Base-by-base conservation (phyloP, 92 coral and sea anemone species). In the Diadumene lineata region DNA sequence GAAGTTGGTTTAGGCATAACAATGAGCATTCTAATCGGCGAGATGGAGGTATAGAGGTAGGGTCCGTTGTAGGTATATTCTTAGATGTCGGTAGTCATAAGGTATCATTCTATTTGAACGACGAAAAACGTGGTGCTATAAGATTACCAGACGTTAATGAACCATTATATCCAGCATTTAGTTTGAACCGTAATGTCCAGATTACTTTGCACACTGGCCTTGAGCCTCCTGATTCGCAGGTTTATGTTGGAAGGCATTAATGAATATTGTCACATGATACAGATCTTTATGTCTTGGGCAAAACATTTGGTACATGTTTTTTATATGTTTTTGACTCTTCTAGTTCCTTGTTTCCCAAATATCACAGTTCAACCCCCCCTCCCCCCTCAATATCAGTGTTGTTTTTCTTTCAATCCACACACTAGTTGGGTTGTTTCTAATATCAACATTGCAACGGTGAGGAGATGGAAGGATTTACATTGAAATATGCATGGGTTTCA, bases 1-100 rank as follows among this genome's bases (percentile, higher is more conserved):
- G 98, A 23, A 94, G 98, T 58, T 94, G 98, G 98, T 94, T 94
- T 56, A 88, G 98, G 1, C 98, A 94, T 46, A 88, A 94, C 76
- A 92, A 92, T 68, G 98, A 92, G 70, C 98, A 94, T 68, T 94
- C 97, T 30, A 87, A 94, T 71, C 98, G 98, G 27, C 94, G 97
- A 13, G 90, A 85, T 56, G 98, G 98, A 19, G 98, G 98, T 1
- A 91, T 94, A 0, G 97, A 94, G 57, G 91, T 92, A 0, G 98
- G 98, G 8, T 70, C 97, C 11, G 96, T 91, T 23, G 88, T 94
- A 15, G 98, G 98, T 26, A 89, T 94, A 69, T 68, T 88, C 34
- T 76, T 94, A 46, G 97, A 94, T 67, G 81, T 88, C 21, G 57
- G 80, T 13, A 81, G 51, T 50, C 89, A 82, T 22, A 88, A 82